A percentile compares a stretch with the other conserved stretches of the same genome.
phyloP scores from a whole-genome alignment of 1,140 invertebrate species.

The Euglossa dilemma region DNA sequence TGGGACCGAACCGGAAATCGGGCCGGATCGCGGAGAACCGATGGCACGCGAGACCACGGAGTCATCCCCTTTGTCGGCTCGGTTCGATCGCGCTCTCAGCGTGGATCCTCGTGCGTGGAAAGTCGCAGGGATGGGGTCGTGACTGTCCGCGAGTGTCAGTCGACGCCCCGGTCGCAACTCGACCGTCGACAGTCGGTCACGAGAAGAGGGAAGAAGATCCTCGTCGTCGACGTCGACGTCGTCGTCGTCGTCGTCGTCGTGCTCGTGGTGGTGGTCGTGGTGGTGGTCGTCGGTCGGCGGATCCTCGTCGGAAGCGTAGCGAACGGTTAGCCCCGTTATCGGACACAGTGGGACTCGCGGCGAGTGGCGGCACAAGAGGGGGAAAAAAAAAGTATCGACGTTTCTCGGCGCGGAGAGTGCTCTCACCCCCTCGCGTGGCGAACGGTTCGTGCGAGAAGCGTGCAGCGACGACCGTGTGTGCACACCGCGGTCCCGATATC shows the following conservation, averaged over 20 bases:
- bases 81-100: slow-evolving; percentile 48
- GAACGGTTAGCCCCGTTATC: slow-evolving; percentile 23
- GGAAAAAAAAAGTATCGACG: slow-evolving; percentile 65
- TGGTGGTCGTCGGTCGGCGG: too few relatives aligned
- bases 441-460: slow-evolving; percentile 42
- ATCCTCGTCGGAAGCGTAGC: background rate
- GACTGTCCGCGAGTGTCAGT: slow-evolving; percentile 64
- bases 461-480: slow-evolving; percentile 43
- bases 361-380: slow-evolving; percentile 39
- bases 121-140: slow-evolving; percentile 64
- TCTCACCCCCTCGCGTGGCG: slow-evolving; percentile 46
- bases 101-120: slow-evolving; percentile 56
- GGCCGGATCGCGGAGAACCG: slow-evolving; percentile 40
- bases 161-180: slow-evolving; percentile 55
- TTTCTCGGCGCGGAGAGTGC: slow-evolving; percentile 52
- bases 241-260: too few relatives aligned
- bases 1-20: background rate
- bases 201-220: background rate
- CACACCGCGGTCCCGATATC: slow-evolving; percentile 21
- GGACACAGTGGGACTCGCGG: slow-evolving; percentile 24
- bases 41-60: slow-evolving; percentile 62
- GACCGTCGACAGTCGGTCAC: slow-evolving; percentile 33
- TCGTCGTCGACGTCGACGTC: too few relatives aligned
- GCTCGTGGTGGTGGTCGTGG: too few relatives aligned
- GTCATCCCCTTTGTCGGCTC: slow-evolving; percentile 38